phyloP scores from a whole-genome alignment of 2,113 vertebrate genomes.

The Prunella fulvescens region DNA sequence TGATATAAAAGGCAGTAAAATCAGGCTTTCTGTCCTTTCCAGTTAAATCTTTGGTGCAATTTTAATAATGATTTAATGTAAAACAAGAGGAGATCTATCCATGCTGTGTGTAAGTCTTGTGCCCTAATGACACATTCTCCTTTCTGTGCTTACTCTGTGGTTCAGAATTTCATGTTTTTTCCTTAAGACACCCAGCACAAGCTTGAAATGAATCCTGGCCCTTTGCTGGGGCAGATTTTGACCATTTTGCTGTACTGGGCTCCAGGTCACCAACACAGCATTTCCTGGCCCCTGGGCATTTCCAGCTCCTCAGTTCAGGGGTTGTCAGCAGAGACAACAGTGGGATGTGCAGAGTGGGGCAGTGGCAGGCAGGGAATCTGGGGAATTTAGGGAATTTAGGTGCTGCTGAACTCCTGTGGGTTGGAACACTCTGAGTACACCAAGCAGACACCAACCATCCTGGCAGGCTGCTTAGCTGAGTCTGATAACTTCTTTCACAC shows the following conservation, averaged over 20 bases:
- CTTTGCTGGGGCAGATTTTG: fast-evolving
- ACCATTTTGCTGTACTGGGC: background rate
- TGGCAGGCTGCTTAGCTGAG: background rate
- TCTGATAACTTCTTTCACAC: background rate
- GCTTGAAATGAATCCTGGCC: background rate
- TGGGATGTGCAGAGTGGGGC: too few relatives aligned
- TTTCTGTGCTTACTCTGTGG: fast-evolving
- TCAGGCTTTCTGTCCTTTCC: background rate
- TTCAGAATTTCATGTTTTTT: background rate
- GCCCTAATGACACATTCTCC: background rate
- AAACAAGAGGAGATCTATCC: background rate
- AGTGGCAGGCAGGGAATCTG: background rate
- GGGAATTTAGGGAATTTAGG: background rate
- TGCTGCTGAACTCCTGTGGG: background rate
- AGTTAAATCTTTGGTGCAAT: background rate
- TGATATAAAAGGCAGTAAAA: background rate
- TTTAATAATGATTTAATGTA: background rate
- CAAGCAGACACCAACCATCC: background rate
- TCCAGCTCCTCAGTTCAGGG: background rate
- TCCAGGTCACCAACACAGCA: background rate
- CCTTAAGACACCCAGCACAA: background rate
- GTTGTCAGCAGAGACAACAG: background rate
- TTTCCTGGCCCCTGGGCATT: too few relatives aligned
- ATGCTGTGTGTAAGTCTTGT: background rate
- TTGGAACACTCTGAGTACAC: background rate